A percentile compares a stretch with the other conserved stretches of the same genome.
These are phyloP conservation scores for Myotis vivesi DNA, from an alignment of 2,797 vertebrate genomes.

Conservation along the genomic window DNA sequence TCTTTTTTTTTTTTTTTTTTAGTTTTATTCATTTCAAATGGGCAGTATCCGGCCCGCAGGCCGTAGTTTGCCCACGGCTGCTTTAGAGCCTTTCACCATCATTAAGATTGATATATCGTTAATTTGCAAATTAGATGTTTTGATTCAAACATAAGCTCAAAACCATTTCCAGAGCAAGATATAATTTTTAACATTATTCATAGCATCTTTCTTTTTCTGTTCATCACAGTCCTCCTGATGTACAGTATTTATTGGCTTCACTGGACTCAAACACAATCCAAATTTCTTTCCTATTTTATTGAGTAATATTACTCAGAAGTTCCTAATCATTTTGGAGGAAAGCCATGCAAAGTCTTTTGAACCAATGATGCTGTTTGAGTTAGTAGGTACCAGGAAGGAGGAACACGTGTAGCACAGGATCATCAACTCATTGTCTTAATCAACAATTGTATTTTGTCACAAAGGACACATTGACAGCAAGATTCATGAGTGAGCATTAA, in stretches of 20 bases:
- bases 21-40: no score
- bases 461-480: not conserved
- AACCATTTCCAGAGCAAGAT: not conserved
- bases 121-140: not conserved
- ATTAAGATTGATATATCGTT: not conserved
- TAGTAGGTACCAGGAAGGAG: not conserved
- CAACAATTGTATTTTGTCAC: constrained; percentile 6
- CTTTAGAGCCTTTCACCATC: not conserved
- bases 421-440: constrained; percentile 18
- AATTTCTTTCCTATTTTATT: not conserved
- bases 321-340: not conserved
- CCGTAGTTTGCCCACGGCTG: no score
- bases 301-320: not conserved
- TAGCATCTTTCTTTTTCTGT: not conserved
- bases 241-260: not conserved
- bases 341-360: not conserved
- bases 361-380: not conserved
- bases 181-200: not conserved
- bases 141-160: not conserved
- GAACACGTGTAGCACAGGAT: not conserved
- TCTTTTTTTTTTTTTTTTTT: no score
- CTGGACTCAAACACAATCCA: not conserved
- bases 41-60: no score
- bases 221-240: not conserved
- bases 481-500: not conserved